Percentiles rank a stretch among this genome's conserved stretches.
Evolutionary conservation across 2,888 invertebrate genomes (phyloP).

Genomic region (Thumatha senex): DNA sequence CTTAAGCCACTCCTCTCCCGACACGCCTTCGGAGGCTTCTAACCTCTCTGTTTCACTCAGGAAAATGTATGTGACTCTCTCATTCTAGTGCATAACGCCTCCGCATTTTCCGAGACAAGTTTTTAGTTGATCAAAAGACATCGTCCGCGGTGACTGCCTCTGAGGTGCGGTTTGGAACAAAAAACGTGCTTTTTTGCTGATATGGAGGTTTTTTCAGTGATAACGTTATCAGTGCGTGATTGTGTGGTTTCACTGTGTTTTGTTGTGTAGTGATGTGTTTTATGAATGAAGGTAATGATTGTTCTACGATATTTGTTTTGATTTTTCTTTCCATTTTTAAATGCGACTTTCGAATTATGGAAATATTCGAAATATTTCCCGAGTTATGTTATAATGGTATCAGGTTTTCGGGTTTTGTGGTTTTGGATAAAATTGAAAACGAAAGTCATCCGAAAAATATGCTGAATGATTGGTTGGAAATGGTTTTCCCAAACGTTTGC

Average conservation of each 20-base stretch:
- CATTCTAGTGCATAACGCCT: constrained; percentile 66
- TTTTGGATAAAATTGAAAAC: too few species aligned
- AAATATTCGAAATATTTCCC: background rate
- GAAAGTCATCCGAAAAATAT: too few species aligned
- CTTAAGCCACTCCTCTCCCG: constrained; percentile 60
- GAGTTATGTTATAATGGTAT: background rate
- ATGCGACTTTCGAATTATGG: background rate
- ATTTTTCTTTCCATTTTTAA: background rate
- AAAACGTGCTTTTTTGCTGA: constrained; percentile 25
- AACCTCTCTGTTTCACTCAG: constrained; percentile 45
- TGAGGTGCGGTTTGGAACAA: constrained; percentile 37
- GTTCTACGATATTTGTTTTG: constrained; percentile 11
- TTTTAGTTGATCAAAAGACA: constrained; percentile 78
- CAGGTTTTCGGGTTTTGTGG: too few species aligned
- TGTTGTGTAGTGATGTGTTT: constrained; percentile 39
- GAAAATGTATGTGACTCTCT: constrained; percentile 46
- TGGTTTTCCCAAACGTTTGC: too few species aligned
- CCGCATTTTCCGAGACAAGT: constrained; percentile 68
- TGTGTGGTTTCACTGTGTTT: constrained; percentile 38
- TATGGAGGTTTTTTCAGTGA: constrained; percentile 35
- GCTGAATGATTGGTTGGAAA: too few species aligned
- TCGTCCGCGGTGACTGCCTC: constrained; percentile 62
- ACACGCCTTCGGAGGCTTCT: constrained; percentile 62
- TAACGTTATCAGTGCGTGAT: constrained; percentile 42
- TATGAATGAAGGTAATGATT: constrained; percentile 39